phyloP scores from a whole-genome alignment of 37 sponge, comb jelly and placozoan genomes.

The Theonella swinhoei region DNA sequence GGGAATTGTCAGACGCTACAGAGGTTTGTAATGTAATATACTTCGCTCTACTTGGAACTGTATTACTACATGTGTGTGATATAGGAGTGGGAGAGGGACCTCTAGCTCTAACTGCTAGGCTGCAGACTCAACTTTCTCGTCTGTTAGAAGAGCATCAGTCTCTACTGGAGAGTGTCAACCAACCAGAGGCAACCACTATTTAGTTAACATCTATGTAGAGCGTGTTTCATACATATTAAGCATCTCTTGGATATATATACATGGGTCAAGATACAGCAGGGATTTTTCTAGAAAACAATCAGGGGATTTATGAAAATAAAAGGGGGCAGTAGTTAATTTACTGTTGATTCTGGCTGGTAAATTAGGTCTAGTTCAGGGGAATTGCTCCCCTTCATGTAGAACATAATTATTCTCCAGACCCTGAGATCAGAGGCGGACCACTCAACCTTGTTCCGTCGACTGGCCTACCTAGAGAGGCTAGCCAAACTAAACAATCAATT shows the following conservation, averaged over 20 bases:
- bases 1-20: background rate
- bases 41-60: no score
- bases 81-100: background rate
- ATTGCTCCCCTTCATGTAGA: no score
- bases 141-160: slow-evolving; percentile 19
- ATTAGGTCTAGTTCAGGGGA: no score
- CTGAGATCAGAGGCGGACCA: slow-evolving; percentile 19
- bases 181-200: slow-evolving; percentile 7
- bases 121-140: slow-evolving; percentile 8
- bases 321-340: background rate
- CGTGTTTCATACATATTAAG: no score
- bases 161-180: slow-evolving; percentile 16
- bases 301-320: background rate
- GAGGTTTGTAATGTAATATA: no score
- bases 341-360: background rate
- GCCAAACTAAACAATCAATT: slow-evolving; percentile 28
- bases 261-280: no score
- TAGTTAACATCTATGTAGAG: no score
- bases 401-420: no score
- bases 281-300: no score
- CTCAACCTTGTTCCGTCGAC: background rate
- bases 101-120: slow-evolving; percentile 1
- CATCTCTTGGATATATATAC: no score
- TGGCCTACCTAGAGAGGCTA: slow-evolving; percentile 32
- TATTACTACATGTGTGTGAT: no score